Evolutionary conservation across 1,140 invertebrate genomes (phyloP).

Genomic region (Subanguina moxae): DNA sequence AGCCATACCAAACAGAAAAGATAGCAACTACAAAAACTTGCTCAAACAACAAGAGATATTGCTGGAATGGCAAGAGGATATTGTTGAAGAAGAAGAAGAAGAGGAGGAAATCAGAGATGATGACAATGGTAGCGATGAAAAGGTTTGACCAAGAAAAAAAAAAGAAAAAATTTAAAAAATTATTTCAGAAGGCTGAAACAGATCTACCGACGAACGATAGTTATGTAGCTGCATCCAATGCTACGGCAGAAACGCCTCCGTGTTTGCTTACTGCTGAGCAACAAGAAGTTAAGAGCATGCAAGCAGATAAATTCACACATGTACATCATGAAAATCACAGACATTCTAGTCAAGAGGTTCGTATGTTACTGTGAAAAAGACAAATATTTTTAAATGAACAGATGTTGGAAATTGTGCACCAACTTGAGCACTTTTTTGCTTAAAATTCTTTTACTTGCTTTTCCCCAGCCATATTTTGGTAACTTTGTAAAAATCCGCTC

Average conservation of each 20-base stretch:
- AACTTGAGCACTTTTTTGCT: too few species aligned
- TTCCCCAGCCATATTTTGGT: too few species aligned
- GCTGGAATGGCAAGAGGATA: constrained; percentile 19
- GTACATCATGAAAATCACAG: not conserved
- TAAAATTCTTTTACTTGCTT: too few species aligned
- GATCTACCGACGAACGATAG: too few species aligned
- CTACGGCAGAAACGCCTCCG: constrained; percentile 8
- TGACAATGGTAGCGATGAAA: not conserved
- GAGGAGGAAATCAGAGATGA: not conserved
- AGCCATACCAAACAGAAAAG: not conserved
- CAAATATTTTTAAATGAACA: too few species aligned
- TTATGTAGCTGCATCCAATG: not conserved
- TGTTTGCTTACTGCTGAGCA: constrained; percentile 13
- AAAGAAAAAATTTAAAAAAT: too few species aligned
- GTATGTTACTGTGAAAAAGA: too few species aligned
- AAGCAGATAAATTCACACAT: not conserved
- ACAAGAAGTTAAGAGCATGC: not conserved
- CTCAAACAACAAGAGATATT: constrained; percentile 17
- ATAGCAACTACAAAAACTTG: constrained; percentile 9
- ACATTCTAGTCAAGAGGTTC: too few species aligned
- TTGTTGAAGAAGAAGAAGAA: not conserved
- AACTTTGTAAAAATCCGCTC: too few species aligned
- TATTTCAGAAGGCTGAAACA: too few species aligned
- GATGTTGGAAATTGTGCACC: too few species aligned
- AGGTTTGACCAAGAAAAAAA: not conserved